Evolutionary conservation across 2,113 vertebrate species (phyloP), one percentile per base, ranked within the genome.

Genomic region (Salvelinus fontinalis): DNA sequence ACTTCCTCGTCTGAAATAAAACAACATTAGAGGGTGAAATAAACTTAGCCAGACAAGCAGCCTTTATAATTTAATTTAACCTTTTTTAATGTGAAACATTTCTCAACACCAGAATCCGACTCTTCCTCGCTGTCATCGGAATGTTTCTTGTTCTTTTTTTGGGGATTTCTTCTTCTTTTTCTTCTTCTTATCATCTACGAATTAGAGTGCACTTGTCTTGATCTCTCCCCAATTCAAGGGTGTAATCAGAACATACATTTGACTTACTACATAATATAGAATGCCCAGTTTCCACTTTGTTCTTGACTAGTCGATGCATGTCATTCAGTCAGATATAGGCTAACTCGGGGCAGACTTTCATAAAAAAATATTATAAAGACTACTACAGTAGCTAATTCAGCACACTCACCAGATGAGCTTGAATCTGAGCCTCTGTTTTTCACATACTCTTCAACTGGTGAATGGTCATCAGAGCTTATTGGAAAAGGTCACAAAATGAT

Each of bases 401-500:
- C 31, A 64, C 18, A 60, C n/a, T 65, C 60, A 99, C 98, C 98
- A 94, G 95, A 96, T 76, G 96, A 96, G 86, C 94, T 95, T 16
- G 95, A 95, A 74, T 95, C 93, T 0, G 97, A 96, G 72, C 92
- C 95, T 85, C 91, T 95, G 64, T 94, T 95, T 82, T 95, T 95
- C 78, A 93, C 94, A 22, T 97, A 95, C 20, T 97, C 93, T 86
- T 96, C 97, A 57, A 96, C 96, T 0, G 97, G 97, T 4, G 97
- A 98, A 75, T 97, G 96, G 78, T 98, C 97, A 88, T 99, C 97
- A 0, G 97, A 99, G 80, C 97, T 99, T 79, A 62, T 8, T 18
- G 39, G 34, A 13, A 49, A 18, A 51, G 11, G n/a, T 44, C 39
- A 44, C 8, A 66, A 71, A 69, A 0, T 18, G 7, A 68, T 68